Evolutionary conservation across 2,888 invertebrate genomes (phyloP).

Genomic region (Cacoxenus indagator): DNA sequence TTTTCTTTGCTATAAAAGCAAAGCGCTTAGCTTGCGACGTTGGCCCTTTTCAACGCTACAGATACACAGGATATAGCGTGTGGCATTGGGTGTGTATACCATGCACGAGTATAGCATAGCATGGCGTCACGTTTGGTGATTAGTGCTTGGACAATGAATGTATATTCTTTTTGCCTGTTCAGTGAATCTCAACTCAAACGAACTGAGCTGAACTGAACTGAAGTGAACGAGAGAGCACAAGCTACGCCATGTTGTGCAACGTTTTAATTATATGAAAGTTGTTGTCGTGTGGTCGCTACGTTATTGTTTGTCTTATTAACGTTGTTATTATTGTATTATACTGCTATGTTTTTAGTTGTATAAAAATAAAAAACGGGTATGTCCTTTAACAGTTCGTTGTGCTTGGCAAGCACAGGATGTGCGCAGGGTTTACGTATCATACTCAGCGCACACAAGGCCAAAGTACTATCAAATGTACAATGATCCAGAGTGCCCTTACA

Average conservation of each 20-base stretch:
- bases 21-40: too few species aligned
- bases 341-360: too few species aligned
- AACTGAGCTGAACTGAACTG: background rate
- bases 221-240: background rate
- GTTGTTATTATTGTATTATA: too few species aligned
- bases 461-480: too few species aligned
- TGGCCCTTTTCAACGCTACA: too few species aligned
- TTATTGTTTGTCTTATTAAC: constrained; percentile 22
- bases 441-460: too few species aligned
- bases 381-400: constrained; percentile 20
- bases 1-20: too few species aligned
- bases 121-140: background rate
- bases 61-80: too few species aligned
- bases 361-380: constrained; percentile 1
- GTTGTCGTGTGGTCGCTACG: too few species aligned
- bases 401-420: background rate
- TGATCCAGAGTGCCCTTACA: too few species aligned
- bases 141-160: background rate
- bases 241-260: constrained; percentile 39
- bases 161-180: constrained; percentile 53
- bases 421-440: background rate
- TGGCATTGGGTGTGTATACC: too few species aligned
- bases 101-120: background rate
- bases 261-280: constrained; percentile 43
- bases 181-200: constrained; percentile 47